Base-by-base conservation (phyloP, 2,113 vertebrate species). In the Haemorhous mexicanus region DNA sequence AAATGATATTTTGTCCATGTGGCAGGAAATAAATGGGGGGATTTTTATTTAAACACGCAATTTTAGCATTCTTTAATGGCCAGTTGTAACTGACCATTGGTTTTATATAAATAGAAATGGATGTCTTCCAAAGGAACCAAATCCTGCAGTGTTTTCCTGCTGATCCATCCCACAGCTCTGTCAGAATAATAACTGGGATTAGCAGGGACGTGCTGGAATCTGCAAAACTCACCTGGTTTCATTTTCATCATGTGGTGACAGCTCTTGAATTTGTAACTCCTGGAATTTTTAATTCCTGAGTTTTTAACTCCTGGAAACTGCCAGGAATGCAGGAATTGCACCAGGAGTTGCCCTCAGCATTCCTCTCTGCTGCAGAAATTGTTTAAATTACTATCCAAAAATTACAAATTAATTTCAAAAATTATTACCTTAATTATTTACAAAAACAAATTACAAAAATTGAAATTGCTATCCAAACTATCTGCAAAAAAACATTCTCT, bases 221-320 rank as follows among this genome's bases (percentile, higher is more conserved):
- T 75, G 28, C 39, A 62, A 70, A 75, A 67, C 27, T 16, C 27
- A 61, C 59, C 49, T 84, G n/a, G 21, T 74, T 77, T 52, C 11
- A 44, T 91, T 88, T 55, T 32, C 30, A 8, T 56, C 0, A 0
- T 50, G 27, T 55, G 17, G 23, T 0, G 0, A 43, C 67, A 49
- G 24, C 22, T 49, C 4, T 35, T 20, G 30, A 37, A 37, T 18
- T 70, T 43, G 2, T 19, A 41, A 56, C 26, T 81, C 37, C 46
- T 87, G 43, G 20, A 8, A 35, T n/a, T 61, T 70, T 35, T 24
- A 70, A 35, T 8, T 70, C 46, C 55, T 53, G 49, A 55, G 37
- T 67, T 68, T 41, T 8, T 18, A 39, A 55, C 22, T 77, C 37
- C 41, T 87, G 43, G 13, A 7, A 39, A 26, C 15, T 53, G n/a